Percentiles rank a stretch among this genome's conserved stretches.
Evolutionary conservation across 1,140 invertebrate genomes (phyloP).

Genomic region (Leptoteleia sp.): DNA sequence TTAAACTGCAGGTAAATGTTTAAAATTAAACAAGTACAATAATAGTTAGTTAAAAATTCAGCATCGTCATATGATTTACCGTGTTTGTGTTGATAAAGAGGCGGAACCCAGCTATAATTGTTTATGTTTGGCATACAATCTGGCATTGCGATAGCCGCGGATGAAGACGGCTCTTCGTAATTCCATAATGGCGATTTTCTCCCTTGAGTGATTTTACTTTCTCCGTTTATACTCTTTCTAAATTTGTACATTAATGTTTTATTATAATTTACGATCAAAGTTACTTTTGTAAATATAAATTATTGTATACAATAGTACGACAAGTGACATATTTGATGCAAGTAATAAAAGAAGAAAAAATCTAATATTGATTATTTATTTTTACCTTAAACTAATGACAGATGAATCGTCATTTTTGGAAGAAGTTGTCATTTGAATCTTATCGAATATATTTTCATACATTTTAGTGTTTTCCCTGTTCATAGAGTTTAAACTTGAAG

Average conservation of each 20-base stretch:
- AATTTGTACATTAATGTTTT: no score
- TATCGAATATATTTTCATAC: slow-evolving; percentile 71
- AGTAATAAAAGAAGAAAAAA: not conserved
- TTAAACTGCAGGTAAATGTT: slow-evolving; percentile 3
- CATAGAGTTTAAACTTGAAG: slow-evolving; percentile 66
- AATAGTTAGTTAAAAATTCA: slow-evolving; percentile 20
- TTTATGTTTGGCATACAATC: slow-evolving; percentile 70
- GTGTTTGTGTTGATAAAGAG: slow-evolving; percentile 73
- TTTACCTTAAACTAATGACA: slow-evolving; percentile 70
- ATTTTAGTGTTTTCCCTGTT: slow-evolving; percentile 70
- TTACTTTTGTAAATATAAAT: no score
- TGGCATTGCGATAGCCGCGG: slow-evolving; percentile 53
- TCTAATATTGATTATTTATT: slow-evolving; percentile 4
- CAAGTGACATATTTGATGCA: no score
- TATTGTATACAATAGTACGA: no score
- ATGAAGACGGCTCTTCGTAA: slow-evolving; percentile 65
- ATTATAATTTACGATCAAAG: no score
- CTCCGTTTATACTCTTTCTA: slow-evolving; percentile 68
- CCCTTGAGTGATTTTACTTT: slow-evolving; percentile 59
- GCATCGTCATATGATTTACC: slow-evolving; percentile 55
- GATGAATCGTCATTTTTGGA: slow-evolving; percentile 66
- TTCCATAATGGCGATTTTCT: slow-evolving; percentile 62
- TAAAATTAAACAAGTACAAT: slow-evolving; percentile 31
- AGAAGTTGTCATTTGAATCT: slow-evolving; percentile 68
- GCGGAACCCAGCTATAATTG: slow-evolving; percentile 74